phyloP scores from a whole-genome alignment of 1,140 invertebrate genomes.

The Drosophila tropicalis region DNA sequence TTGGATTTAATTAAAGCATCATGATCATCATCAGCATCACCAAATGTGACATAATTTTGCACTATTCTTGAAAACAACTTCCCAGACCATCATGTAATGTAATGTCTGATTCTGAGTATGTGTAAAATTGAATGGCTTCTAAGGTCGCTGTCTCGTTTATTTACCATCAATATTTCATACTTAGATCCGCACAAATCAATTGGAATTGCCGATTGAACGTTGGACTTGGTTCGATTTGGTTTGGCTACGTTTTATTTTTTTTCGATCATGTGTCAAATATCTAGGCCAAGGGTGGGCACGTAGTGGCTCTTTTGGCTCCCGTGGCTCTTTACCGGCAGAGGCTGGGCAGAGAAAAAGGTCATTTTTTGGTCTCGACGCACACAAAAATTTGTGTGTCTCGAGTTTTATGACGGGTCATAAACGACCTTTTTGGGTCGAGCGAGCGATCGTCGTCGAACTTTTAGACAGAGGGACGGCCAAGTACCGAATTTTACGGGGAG shows the following conservation, averaged over 20 bases:
- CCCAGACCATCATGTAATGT: constrained; percentile 48
- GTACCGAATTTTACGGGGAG: too few relatives aligned
- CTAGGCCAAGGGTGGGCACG: too few relatives aligned
- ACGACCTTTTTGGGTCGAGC: too few relatives aligned
- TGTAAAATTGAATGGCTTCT: not conserved
- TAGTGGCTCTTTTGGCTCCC: too few relatives aligned
- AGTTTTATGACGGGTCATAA: too few relatives aligned
- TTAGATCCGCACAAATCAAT: constrained; percentile 66
- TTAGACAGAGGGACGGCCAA: too few relatives aligned
- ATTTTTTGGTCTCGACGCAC: too few relatives aligned
- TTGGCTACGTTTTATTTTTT: not conserved
- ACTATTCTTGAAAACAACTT: constrained; percentile 38
- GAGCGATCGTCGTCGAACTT: too few relatives aligned
- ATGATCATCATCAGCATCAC: too few relatives aligned
- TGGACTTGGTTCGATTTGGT: constrained; percentile 45
- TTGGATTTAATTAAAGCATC: constrained; percentile 59
- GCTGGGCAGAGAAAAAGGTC: too few relatives aligned
- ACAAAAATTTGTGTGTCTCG: too few relatives aligned
- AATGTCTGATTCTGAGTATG: constrained; percentile 18
- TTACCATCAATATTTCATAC: constrained; percentile 48
- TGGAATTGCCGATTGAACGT: constrained; percentile 66
- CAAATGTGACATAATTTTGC: constrained; percentile 43
- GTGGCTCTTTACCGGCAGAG: too few relatives aligned
- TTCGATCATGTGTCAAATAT: constrained; percentile 61
- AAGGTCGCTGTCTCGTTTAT: constrained; percentile 1